Conservation (phyloP, 2,113 vertebrate genomes). For the Variabilichromis moorii region DNA sequence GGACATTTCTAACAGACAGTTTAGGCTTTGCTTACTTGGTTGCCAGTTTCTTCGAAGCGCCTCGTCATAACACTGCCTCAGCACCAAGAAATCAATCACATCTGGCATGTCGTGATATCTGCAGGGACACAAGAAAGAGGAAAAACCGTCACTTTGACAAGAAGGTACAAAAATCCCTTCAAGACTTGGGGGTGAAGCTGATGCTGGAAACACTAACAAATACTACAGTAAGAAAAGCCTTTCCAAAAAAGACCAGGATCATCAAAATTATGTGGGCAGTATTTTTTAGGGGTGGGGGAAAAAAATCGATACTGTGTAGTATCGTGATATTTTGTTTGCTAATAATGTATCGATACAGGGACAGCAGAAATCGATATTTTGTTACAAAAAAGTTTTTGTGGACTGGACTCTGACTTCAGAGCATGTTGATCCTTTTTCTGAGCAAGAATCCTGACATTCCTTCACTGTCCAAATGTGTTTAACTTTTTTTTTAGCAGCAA, state of each 20-base stretch:
- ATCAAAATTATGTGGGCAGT: not conserved
- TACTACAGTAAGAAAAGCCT: not conserved
- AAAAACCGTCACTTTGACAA: not conserved
- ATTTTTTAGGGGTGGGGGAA: not conserved
- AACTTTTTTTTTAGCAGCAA: no score
- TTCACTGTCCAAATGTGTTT: no score
- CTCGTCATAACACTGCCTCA: constrained; percentile 92
- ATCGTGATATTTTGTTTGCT: no score
- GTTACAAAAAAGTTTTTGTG: no score
- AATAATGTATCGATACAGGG: no score
- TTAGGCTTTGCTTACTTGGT: constrained; percentile 70
- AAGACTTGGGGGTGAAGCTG: not conserved
- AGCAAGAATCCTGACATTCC: no score
- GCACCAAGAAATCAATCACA: constrained; percentile 94
- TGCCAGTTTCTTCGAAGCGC: constrained; percentile 88
- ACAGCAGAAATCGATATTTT: no score
- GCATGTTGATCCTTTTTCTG: no score
- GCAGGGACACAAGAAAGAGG: not conserved
- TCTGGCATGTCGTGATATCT: constrained; percentile 99
- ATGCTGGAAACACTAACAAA: not conserved
- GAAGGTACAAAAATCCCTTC: not conserved
- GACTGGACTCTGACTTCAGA: no score
- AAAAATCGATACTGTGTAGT: no score
- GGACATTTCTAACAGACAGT: not conserved
- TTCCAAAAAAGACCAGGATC: not conserved